Evolutionary conservation across 2,113 vertebrate species (phyloP), one percentile per base, ranked within the genome.

Genomic region (Zosterops japonicus): DNA sequence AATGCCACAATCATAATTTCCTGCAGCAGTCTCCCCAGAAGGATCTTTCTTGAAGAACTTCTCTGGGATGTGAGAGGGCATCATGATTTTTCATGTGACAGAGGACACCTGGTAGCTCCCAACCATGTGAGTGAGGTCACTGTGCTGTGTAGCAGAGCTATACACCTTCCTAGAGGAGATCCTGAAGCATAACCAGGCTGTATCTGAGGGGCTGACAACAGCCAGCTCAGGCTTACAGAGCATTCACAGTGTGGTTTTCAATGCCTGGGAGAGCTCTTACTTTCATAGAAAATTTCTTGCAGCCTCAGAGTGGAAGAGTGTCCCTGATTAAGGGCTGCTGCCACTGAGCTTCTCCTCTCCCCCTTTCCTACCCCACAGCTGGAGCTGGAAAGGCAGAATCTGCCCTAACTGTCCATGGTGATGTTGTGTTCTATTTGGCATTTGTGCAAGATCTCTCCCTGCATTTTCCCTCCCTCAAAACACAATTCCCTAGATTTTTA

Each of bases 291-390:
- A 49, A 31, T 53, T 61, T 82, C n/a, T 71, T 60, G 24, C 36
- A 80, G 20, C 7, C 18, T 16, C n/a, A 60, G 41, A 36, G 7
- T 61, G 31, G n/a, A 23, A n/a, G 12, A 28, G 14, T 27, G 4
- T 50, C 53, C 21, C 19, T 63, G n/a, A 35, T 11, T 5, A 27
- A 78, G 31, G 20, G 60, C 36, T 79, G 28, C 46, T 78, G 20
- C 19, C 11, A 5, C 42, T 22, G 42, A 57, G 21, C 33, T 88
- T 22, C 44, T 87, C 31, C 44, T 55, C 31, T 91, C 11, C 25
- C 7, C 22, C 2, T 68, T 87, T 82, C 31, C 44, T 35, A 15
- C 35, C 0, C 0, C 0, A 2, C 25, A 56, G 55, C 39, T 12
- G 1, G 3, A 69, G 28, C 28, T 69, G 46, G 44, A 68, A 59